Evolutionary conservation across 2,113 vertebrate species (phyloP).

Genomic region (Lampris incognitus): DNA sequence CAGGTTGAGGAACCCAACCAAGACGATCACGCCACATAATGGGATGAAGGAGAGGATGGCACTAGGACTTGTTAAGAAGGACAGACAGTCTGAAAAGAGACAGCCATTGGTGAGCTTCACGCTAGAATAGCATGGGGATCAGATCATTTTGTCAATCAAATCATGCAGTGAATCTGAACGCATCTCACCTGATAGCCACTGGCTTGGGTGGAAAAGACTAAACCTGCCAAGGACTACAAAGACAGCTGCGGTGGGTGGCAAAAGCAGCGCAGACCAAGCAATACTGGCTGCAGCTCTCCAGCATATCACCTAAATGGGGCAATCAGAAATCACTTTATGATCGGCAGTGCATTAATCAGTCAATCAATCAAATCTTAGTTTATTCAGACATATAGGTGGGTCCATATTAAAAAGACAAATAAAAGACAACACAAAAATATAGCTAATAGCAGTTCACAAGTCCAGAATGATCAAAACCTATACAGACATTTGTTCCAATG

Average conservation of each 20-base stretch:
- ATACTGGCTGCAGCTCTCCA: conserved; percentile 90
- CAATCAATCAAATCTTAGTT: not conserved
- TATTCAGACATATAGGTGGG: no score
- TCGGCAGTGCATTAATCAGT: not conserved
- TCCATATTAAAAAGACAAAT: no score
- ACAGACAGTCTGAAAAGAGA: conserved; percentile 83
- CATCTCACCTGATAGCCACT: conserved; percentile 87
- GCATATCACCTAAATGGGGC: conserved; percentile 85
- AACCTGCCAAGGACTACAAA: conserved; percentile 87
- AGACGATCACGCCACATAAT: conserved; percentile 83
- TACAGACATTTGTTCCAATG: no score
- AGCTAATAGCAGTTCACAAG: no score
- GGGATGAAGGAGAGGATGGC: conserved; percentile 87
- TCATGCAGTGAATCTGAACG: not conserved
- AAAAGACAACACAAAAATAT: no score
- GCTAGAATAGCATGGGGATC: not conserved
- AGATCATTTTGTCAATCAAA: not conserved
- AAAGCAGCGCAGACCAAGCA: conserved; percentile 89
- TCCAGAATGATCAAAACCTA: no score
- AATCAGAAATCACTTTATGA: not conserved
- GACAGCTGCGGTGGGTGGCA: conserved; percentile 84
- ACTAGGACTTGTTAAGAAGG: conserved; percentile 82
- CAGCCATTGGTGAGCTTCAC: not conserved
- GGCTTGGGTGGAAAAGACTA: conserved; percentile 87
- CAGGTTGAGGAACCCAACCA: conserved; percentile 88